phyloP scores from a whole-genome alignment of 2,113 vertebrate species.

The Mus musculus region GRCm39 chr3:107599001-107599500 shows the following conservation, averaged over 20 bases:
- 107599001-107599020: neutral
- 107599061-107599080: conserved; percentile 24
- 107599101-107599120: neutral
- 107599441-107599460: conserved; percentile 18
- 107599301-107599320: neutral
- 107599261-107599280: conserved; percentile 21
- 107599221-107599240: conserved; percentile 37
- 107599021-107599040: conserved; percentile 37
- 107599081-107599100: conserved; percentile 2
- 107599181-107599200: conserved; percentile 58
- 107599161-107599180: conserved; percentile 16
- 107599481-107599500: conserved; percentile 56
- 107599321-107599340: neutral
- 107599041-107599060: conserved; percentile 10
- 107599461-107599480: conserved; percentile 49
- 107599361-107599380: neutral
- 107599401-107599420: neutral
- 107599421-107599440: conserved; percentile 42
- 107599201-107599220: conserved; percentile 6
- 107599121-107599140: neutral
- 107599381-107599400: neutral
- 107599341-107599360: conserved; percentile 4
- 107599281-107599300: conserved; percentile 20
- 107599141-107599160: conserved; percentile 44
- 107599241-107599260: conserved; percentile 48